A percentile compares a stretch with the other conserved stretches of the same genome.
These are phyloP conservation scores for Acleris emargana DNA, from an alignment of 2,888 invertebrate genomes.

Conservation along the genomic window DNA sequence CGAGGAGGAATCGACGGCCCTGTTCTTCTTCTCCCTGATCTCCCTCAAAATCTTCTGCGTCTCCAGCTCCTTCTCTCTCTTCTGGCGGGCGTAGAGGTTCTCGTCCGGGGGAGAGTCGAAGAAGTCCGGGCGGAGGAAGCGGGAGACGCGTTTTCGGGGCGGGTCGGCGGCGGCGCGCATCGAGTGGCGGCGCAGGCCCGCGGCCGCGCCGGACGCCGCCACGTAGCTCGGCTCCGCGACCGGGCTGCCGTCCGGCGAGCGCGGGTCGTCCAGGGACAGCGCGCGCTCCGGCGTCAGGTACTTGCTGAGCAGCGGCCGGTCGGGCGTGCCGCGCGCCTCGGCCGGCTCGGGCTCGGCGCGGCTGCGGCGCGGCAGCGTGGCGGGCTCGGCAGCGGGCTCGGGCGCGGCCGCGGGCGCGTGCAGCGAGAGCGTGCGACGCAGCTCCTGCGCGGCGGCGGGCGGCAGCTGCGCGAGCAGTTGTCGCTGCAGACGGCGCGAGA, in stretches of 20 bases:
- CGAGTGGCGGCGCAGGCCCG: slow-evolving; percentile 58
- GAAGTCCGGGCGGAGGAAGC: slow-evolving; percentile 91
- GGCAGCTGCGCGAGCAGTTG: slow-evolving; percentile 88
- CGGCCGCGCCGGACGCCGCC: slow-evolving; percentile 63
- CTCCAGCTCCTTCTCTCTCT: slow-evolving; percentile 86
- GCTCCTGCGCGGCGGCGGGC: slow-evolving; percentile 86
- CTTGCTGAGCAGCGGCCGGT: slow-evolving; percentile 83
- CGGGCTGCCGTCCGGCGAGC: slow-evolving; percentile 60
- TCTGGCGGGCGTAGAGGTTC: slow-evolving; percentile 85
- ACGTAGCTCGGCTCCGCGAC: slow-evolving; percentile 69
- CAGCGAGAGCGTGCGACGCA: slow-evolving; percentile 87
- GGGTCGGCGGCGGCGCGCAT: slow-evolving; percentile 61
- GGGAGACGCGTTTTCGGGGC: slow-evolving; percentile 85
- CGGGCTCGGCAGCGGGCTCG: slow-evolving; percentile 42
- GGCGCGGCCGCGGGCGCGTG: slow-evolving; percentile 58
- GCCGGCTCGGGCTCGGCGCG: slow-evolving; percentile 23
- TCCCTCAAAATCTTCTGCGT: slow-evolving; percentile 87
- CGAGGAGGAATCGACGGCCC: slow-evolving; percentile 59
- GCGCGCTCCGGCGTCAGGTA: slow-evolving; percentile 77
- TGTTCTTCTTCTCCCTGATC: slow-evolving; percentile 85
- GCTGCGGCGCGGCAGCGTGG: slow-evolving; percentile 60
- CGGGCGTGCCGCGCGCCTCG: slow-evolving; percentile 57
- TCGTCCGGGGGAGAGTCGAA: slow-evolving; percentile 88
- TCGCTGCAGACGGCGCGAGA: slow-evolving; percentile 88
- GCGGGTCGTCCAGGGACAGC: slow-evolving; percentile 62